These are phyloP conservation scores for Xylophagus ater DNA, from an alignment of 2,888 invertebrate species.

Conservation along the genomic window DNA sequence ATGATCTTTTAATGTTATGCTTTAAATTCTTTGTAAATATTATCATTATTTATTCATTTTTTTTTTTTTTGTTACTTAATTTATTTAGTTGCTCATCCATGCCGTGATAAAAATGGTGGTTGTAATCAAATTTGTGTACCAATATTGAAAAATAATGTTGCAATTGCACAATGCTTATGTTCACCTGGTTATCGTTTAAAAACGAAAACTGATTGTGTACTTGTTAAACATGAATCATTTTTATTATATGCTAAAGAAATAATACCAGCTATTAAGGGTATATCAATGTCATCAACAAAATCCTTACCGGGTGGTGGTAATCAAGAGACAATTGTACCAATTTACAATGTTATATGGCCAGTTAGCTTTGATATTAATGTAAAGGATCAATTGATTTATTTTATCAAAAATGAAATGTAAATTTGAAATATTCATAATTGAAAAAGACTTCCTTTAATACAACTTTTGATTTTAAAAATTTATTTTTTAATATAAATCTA, in stretches of 20 bases:
- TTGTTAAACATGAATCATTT: conserved; percentile 49
- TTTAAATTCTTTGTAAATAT: neutral
- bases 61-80: conserved; percentile 16
- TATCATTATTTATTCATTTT: neutral
- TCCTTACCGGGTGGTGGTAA: conserved; percentile 18
- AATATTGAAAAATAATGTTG: conserved; percentile 44
- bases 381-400: conserved; percentile 49
- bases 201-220: conserved; percentile 48
- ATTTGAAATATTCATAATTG: conserved; percentile 20
- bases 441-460: too few species aligned
- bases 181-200: conserved; percentile 55
- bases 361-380: conserved; percentile 59
- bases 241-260: conserved; percentile 53
- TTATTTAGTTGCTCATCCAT: conserved; percentile 52
- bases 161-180: conserved; percentile 57
- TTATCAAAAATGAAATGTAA: conserved; percentile 45
- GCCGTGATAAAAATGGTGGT: conserved; percentile 52
- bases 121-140: conserved; percentile 71
- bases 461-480: too few species aligned
- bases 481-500: conserved; percentile 34
- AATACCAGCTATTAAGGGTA: conserved; percentile 61
- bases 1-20: conserved; percentile 1
- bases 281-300: conserved; percentile 35
- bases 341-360: conserved; percentile 53
- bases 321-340: conserved; percentile 55